Percentiles rank a stretch among this genome's conserved stretches.
These are phyloP conservation scores for Bubo bubo DNA, from an alignment of 2,113 vertebrate genomes.

Conservation along the genomic window DNA sequence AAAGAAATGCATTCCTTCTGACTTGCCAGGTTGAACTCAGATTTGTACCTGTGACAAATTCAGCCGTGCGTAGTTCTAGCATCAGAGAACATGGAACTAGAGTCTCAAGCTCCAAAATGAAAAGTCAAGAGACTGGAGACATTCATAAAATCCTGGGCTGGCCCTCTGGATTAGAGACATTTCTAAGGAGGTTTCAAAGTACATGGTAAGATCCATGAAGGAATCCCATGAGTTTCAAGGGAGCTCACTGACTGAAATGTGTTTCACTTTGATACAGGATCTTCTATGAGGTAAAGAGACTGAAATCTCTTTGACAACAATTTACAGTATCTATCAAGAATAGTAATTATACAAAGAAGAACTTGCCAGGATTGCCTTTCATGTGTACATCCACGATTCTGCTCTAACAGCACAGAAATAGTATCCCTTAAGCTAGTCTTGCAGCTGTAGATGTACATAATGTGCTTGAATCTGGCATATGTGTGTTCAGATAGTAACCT, in stretches of 20 bases:
- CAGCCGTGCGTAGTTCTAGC: not conserved
- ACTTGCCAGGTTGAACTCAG: not conserved
- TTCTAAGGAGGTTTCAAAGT: not conserved
- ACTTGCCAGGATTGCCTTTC: not conserved
- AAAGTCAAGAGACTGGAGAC: not conserved
- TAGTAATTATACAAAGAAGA: not conserved
- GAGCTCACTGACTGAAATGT: not conserved
- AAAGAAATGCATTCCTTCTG: not conserved
- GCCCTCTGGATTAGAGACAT: not conserved
- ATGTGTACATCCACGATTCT: not conserved
- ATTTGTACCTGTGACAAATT: not conserved
- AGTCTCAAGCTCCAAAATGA: not conserved
- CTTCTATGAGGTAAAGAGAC: not conserved
- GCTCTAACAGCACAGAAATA: not conserved
- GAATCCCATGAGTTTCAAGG: not conserved
- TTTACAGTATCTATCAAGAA: not conserved
- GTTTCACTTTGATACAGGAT: not conserved
- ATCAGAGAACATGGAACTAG: not conserved
- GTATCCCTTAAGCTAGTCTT: not conserved
- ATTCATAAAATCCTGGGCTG: not conserved
- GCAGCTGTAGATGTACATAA: not conserved
- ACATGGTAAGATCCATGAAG: not conserved
- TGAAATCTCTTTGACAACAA: not conserved
- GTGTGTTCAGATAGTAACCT: not conserved
- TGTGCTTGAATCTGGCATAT: accelerated